Evolutionary conservation across 2,888 invertebrate genomes (phyloP).

Genomic region (Amorpha juglandis): DNA sequence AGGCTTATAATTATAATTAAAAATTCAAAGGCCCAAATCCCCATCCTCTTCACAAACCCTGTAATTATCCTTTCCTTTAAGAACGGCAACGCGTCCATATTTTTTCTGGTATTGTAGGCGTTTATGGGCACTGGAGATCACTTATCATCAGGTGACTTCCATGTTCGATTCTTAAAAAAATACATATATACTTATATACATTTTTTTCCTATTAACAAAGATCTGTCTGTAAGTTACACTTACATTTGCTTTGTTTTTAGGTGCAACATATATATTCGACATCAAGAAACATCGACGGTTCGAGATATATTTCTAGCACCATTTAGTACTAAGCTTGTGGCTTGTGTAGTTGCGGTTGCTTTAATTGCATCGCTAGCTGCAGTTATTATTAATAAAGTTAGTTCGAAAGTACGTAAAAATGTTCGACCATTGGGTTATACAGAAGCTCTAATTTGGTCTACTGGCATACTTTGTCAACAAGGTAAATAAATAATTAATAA

Average conservation of each 20-base stretch:
- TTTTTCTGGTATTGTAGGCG: no score
- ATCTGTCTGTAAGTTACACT: not conserved
- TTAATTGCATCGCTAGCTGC: slow-evolving; percentile 77
- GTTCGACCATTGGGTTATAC: slow-evolving; percentile 67
- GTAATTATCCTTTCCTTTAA: no score
- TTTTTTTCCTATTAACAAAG: not conserved
- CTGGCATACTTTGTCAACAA: slow-evolving; percentile 87
- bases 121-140: no score
- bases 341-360: slow-evolving; percentile 81
- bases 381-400: slow-evolving; percentile 75
- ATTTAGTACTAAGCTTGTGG: slow-evolving; percentile 81
- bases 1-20: no score
- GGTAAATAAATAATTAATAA: slow-evolving; percentile 60
- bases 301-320: slow-evolving; percentile 86
- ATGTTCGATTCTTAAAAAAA: no score
- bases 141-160: no score
- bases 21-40: no score
- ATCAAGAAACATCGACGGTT: slow-evolving; percentile 85
- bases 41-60: no score
- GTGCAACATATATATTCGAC: slow-evolving; percentile 86
- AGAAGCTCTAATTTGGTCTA: slow-evolving; percentile 85
- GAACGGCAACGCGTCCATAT: no score
- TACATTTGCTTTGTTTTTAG: slow-evolving; percentile 54
- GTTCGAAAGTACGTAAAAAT: slow-evolving; percentile 63
- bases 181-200: not conserved